Conservation (phyloP, 2,113 vertebrate species). For the Actenoides hombroni region DNA sequence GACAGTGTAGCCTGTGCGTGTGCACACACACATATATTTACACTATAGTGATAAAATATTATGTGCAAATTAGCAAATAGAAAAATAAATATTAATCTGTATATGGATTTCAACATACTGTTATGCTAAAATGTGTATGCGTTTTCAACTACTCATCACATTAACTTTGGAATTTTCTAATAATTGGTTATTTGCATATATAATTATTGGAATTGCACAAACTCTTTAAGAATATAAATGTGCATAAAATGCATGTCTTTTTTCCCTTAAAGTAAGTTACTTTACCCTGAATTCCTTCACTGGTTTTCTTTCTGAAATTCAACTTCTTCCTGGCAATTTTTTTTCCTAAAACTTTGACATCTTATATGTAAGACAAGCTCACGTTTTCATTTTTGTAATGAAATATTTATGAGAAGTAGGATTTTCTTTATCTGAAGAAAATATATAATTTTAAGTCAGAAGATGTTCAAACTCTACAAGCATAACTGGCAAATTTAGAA, state of each 20-base stretch:
- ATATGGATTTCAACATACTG: neutral
- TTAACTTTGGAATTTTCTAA: neutral
- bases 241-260: neutral
- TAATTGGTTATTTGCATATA: neutral
- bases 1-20: neutral
- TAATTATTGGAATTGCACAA: neutral
- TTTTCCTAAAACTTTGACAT: conserved; percentile 1
- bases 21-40: neutral
- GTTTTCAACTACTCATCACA: neutral
- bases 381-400: conserved; percentile 59
- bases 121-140: neutral
- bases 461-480: conserved; percentile 47
- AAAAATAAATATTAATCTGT: neutral
- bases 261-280: neutral
- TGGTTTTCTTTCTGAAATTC: conserved; percentile 17
- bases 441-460: conserved; percentile 58
- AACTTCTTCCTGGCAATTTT: neutral
- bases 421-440: conserved; percentile 67
- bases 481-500: conserved; percentile 64
- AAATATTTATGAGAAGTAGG: conserved; percentile 70
- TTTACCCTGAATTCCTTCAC: neutral
- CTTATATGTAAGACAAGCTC: conserved; percentile 38
- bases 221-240: neutral
- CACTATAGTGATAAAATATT: neutral
- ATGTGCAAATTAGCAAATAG: neutral